Conservation (phyloP, 2,888 invertebrate species). For the Hanleya hanleyi region DNA sequence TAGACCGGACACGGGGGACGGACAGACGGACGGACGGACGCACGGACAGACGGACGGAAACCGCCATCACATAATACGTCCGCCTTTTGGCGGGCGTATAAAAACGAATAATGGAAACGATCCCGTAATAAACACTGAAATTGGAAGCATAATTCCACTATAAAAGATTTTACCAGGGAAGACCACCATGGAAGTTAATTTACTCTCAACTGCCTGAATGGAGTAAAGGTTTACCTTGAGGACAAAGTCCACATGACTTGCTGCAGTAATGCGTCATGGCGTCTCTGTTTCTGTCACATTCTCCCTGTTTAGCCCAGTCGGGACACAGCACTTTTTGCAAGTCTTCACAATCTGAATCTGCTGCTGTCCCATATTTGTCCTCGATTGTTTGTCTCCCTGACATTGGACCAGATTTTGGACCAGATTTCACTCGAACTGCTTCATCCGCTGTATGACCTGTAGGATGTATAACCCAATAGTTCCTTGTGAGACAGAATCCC, state of each 20-base stretch:
- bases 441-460: background rate
- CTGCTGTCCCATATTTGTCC: background rate
- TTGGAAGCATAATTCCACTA: no score
- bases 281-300: slow-evolving; percentile 4
- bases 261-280: slow-evolving; percentile 2
- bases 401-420: background rate
- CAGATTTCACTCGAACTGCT: background rate
- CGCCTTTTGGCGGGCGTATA: no score
- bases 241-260: background rate
- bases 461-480: background rate
- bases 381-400: background rate
- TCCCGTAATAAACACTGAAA: no score
- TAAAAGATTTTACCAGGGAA: no score
- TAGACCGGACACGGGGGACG: no score
- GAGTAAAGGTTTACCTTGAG: background rate
- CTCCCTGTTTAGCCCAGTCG: slow-evolving; percentile 1
- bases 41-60: no score
- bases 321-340: background rate
- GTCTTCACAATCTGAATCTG: background rate
- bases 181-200: no score
- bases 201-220: no score
- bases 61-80: no score
- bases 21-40: no score
- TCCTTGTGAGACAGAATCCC: no score
- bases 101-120: no score